Evolutionary conservation across 2,888 invertebrate genomes (phyloP).

Genomic region (Nebria brevicollis): DNA sequence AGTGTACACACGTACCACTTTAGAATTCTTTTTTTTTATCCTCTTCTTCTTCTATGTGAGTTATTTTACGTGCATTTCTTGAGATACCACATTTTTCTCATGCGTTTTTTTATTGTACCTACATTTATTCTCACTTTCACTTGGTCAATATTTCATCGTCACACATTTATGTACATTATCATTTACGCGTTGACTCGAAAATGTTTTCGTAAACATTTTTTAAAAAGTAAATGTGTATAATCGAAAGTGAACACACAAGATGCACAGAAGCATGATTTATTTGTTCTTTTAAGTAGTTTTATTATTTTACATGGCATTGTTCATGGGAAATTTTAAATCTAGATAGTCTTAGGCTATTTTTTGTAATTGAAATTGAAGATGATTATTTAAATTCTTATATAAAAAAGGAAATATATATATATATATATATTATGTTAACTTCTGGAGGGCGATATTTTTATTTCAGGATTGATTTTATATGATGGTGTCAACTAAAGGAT

Average conservation of each 20-base stretch:
- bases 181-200: not conserved
- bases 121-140: not conserved
- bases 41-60: not conserved
- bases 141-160: slow-evolving; percentile 1
- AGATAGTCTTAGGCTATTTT: not conserved
- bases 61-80: slow-evolving; percentile 1
- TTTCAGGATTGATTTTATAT: no score
- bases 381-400: no score
- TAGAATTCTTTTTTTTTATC: not conserved
- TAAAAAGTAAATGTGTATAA: not conserved
- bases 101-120: not conserved
- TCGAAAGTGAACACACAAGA: not conserved
- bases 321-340: slow-evolving; percentile 3
- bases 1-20: not conserved
- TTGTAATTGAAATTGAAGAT: not conserved
- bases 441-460: no score
- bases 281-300: slow-evolving; percentile 14
- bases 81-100: not conserved
- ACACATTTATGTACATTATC: not conserved
- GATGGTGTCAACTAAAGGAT: not conserved
- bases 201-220: slow-evolving; percentile 1
- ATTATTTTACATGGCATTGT: slow-evolving; percentile 32
- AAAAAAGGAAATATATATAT: no score
- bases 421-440: no score
- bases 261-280: not conserved